These are phyloP conservation scores for Prionace glauca DNA, from an alignment of 2,797 vertebrate genomes.

Conservation along the genomic window DNA sequence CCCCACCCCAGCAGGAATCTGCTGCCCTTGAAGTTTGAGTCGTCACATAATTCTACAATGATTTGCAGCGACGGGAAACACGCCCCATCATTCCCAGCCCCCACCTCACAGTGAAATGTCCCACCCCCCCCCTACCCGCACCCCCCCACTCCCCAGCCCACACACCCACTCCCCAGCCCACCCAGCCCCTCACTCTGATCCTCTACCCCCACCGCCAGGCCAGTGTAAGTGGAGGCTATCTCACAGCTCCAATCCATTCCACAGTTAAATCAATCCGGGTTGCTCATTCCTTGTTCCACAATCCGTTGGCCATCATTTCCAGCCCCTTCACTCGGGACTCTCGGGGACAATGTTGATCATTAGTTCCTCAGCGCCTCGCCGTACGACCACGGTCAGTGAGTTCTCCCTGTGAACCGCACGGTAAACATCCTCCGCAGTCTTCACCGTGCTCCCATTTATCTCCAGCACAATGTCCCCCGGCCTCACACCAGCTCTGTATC, in stretches of 20 bases:
- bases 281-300: no score
- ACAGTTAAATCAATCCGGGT: background rate
- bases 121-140: background rate
- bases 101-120: background rate
- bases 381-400: conserved; percentile 69
- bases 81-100: background rate
- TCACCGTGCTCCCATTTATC: conserved; percentile 68
- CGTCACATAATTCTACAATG: background rate
- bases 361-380: conserved; percentile 60
- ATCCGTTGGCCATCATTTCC: no score
- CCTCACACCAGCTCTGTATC: conserved; percentile 74
- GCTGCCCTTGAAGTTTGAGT: background rate
- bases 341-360: conserved; percentile 77
- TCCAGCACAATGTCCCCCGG: conserved; percentile 80
- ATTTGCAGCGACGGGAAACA: no score
- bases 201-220: background rate
- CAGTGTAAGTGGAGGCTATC: background rate
- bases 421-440: conserved; percentile 79
- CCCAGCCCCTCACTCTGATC: background rate
- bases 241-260: background rate
- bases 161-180: background rate
- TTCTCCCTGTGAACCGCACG: conserved; percentile 69
- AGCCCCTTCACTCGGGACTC: conserved; percentile 61
- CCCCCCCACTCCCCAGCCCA: background rate
- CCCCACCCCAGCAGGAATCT: no score